Conservation (phyloP, 2,797 vertebrate species). For the Aldrovandia affinis region DNA sequence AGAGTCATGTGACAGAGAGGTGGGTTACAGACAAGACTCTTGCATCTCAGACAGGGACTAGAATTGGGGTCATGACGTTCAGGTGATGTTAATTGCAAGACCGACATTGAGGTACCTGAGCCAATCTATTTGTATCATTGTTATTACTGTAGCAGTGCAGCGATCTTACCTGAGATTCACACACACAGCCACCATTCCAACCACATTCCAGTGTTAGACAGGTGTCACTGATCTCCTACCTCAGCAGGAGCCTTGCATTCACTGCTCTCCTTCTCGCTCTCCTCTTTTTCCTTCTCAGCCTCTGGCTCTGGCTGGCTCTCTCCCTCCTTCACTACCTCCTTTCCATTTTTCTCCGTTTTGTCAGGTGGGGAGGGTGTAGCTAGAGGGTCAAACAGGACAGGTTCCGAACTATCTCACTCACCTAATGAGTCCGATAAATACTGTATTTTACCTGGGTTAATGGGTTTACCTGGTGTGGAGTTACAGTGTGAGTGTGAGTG, state of each 20-base stretch:
- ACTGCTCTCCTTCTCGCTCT: slow-evolving; percentile 56
- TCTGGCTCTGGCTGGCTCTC: slow-evolving; percentile 70
- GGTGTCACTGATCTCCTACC: slow-evolving; percentile 51
- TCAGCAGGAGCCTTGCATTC: slow-evolving; percentile 62
- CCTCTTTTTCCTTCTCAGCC: slow-evolving; percentile 58
- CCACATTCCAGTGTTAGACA: neutral
- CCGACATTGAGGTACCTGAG: neutral
- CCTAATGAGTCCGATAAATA: neutral
- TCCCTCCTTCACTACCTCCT: slow-evolving; percentile 76
- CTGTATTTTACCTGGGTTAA: slow-evolving; percentile 58
- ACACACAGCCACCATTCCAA: neutral
- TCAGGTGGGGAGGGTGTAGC: slow-evolving; percentile 89
- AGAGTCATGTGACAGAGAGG: neutral
- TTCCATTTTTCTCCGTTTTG: slow-evolving; percentile 78
- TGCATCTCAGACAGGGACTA: neutral
- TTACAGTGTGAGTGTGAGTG: neutral
- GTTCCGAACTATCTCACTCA: neutral
- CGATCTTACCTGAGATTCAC: neutral
- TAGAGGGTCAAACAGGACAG: slow-evolving; percentile 45
- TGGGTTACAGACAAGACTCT: neutral
- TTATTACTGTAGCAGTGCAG: neutral
- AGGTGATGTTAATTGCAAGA: neutral
- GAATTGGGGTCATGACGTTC: neutral
- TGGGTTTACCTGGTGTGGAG: neutral
- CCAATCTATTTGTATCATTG: neutral